Percentiles rank a stretch among this genome's conserved stretches.
These are phyloP conservation scores for Xenopus laevis DNA, from an alignment of 2,113 vertebrate genomes.

Conservation along the genomic window DNA sequence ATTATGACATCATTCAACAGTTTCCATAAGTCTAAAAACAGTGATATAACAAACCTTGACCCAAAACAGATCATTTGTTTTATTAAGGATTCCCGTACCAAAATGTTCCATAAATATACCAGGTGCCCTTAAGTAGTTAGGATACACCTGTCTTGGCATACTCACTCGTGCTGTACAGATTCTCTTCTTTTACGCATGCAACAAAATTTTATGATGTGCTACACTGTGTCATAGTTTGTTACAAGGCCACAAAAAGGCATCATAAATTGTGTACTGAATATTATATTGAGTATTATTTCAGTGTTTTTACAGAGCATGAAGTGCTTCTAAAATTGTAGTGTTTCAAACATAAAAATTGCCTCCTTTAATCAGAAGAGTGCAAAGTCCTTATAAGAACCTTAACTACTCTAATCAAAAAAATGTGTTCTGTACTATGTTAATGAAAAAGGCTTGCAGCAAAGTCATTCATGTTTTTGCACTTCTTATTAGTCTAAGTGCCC, in stretches of 20 bases:
- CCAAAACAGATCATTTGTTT: slow-evolving; percentile 25
- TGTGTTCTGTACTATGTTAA: too few species aligned
- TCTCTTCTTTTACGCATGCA: slow-evolving; percentile 1
- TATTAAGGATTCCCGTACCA: slow-evolving; percentile 20
- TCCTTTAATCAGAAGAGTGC: too few species aligned
- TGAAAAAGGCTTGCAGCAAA: too few species aligned
- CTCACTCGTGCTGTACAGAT: slow-evolving; percentile 14
- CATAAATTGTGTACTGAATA: slow-evolving; percentile 16
- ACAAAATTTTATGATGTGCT: slow-evolving; percentile 31
- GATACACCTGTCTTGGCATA: not conserved
- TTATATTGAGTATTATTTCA: slow-evolving; percentile 23
- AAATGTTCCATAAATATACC: slow-evolving; percentile 7
- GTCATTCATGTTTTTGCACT: too few species aligned
- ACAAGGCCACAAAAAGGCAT: slow-evolving; percentile 29
- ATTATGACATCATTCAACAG: slow-evolving; percentile 1
- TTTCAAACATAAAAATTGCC: too few species aligned
- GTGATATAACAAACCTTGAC: slow-evolving; percentile 28
- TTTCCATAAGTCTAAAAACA: slow-evolving; percentile 19
- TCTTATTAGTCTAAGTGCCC: too few species aligned
- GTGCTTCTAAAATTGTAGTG: slow-evolving; percentile 1
- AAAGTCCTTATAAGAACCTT: too few species aligned
- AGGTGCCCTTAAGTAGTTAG: slow-evolving; percentile 19
- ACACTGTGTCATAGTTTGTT: slow-evolving; percentile 37
- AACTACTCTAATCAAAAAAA: too few species aligned
- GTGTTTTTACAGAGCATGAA: slow-evolving; percentile 4